Conservation (phyloP, 2,113 vertebrate genomes). For the Reinhardtius hippoglossoides region DNA sequence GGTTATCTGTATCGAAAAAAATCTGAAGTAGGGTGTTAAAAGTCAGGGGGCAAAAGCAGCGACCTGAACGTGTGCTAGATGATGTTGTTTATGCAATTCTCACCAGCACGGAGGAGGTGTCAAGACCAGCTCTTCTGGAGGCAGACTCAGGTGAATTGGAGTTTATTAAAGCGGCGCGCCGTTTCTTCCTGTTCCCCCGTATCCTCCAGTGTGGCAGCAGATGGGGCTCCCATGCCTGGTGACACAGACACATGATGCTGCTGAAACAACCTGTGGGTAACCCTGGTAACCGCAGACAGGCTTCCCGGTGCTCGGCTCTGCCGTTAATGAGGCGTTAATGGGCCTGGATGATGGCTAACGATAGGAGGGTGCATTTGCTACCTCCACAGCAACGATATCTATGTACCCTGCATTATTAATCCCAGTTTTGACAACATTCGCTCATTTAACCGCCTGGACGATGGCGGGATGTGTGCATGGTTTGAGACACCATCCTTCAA, state of each 20-base stretch:
- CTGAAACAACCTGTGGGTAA: constrained; percentile 29
- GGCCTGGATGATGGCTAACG: constrained; percentile 5
- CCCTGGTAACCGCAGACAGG: not conserved
- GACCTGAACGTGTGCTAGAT: constrained; percentile 1
- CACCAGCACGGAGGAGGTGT: constrained; percentile 16
- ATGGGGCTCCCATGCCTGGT: constrained; percentile 46
- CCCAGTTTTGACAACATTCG: not conserved
- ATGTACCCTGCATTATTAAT: constrained; percentile 12
- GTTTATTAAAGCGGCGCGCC: constrained; percentile 29
- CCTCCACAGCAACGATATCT: not conserved
- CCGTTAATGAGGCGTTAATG: constrained; percentile 33
- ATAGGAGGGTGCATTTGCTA: constrained; percentile 1
- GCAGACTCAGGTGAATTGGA: constrained; percentile 32
- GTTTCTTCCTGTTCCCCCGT: constrained; percentile 7
- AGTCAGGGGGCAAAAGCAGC: not conserved
- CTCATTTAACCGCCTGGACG: not conserved
- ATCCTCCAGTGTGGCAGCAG: constrained; percentile 41
- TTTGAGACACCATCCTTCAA: constrained; percentile 14
- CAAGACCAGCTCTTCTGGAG: constrained; percentile 36
- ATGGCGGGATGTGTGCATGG: not conserved
- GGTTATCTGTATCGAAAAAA: not conserved
- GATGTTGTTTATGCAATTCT: constrained; percentile 49
- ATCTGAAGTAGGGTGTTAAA: not conserved
- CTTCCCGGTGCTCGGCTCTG: constrained; percentile 8
- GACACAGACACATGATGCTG: constrained; percentile 40